A percentile compares a stretch with the other conserved stretches of the same genome.
Evolutionary conservation across 2,888 invertebrate genomes (phyloP).

Genomic region (Acleris holmiana): DNA sequence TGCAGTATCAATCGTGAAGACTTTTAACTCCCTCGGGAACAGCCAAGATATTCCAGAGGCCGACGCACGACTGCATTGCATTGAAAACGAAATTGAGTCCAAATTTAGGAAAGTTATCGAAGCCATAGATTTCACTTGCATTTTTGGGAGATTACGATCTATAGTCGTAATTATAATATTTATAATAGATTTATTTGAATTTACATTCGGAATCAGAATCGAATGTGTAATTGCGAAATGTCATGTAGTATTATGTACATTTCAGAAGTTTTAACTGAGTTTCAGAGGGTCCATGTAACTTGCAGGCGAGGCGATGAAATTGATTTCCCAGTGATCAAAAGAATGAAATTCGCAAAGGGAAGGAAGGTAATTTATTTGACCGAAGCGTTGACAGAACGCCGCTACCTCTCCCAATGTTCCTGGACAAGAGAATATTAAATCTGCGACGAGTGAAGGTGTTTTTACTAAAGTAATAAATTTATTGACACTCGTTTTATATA

Average conservation of each 20-base stretch:
- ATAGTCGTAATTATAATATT: too few species aligned
- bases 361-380: conserved; percentile 68
- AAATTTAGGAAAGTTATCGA: neutral
- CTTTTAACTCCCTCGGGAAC: neutral
- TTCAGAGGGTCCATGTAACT: conserved; percentile 29
- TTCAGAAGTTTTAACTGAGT: conserved; percentile 37
- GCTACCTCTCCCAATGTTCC: conserved; percentile 35
- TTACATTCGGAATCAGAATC: conserved; percentile 19
- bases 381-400: conserved; percentile 54
- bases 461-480: conserved; percentile 23
- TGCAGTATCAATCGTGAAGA: neutral
- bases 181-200: neutral
- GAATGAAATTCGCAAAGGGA: conserved; percentile 71
- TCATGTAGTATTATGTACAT: conserved; percentile 35
- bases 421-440: conserved; percentile 37
- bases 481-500: conserved; percentile 15
- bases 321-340: conserved; percentile 74
- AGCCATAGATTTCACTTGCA: neutral
- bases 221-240: conserved; percentile 34
- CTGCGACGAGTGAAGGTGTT: conserved; percentile 32
- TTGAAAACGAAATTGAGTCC: neutral
- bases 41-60: neutral
- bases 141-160: too few species aligned
- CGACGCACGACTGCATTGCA: neutral
- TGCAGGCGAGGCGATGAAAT: conserved; percentile 55